Conservation (phyloP, 1,140 invertebrate species). For the Drosophila miranda region DNA sequence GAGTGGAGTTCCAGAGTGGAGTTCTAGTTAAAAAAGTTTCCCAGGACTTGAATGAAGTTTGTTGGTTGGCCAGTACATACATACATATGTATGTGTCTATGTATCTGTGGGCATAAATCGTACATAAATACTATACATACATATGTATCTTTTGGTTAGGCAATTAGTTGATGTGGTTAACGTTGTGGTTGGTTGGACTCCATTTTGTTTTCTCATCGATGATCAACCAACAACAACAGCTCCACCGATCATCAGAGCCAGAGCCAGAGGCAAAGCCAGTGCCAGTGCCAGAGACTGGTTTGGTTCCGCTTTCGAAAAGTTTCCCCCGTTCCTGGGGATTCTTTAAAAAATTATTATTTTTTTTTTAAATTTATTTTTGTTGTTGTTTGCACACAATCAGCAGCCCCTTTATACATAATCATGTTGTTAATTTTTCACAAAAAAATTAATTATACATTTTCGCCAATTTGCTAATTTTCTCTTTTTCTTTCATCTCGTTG, state of each 20-base stretch:
- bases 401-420: slow-evolving; percentile 16
- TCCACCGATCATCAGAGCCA: too few species aligned
- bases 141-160: slow-evolving; percentile 32
- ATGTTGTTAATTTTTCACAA: slow-evolving; percentile 26
- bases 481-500: slow-evolving; percentile 65
- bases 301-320: slow-evolving; percentile 77
- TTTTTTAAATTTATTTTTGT: slow-evolving; percentile 12
- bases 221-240: slow-evolving; percentile 33
- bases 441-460: slow-evolving; percentile 68
- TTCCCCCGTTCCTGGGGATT: slow-evolving; percentile 50
- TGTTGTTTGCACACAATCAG: slow-evolving; percentile 12
- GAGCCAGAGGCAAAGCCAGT: background rate
- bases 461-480: slow-evolving; percentile 75
- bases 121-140: background rate
- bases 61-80: too few species aligned
- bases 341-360: slow-evolving; percentile 34
- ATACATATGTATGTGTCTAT: too few species aligned
- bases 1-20: background rate
- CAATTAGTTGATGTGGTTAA: slow-evolving; percentile 45
- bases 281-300: slow-evolving; percentile 50
- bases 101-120: background rate
- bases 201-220: slow-evolving; percentile 54
- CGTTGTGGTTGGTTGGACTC: slow-evolving; percentile 31
- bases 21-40: slow-evolving; percentile 7
- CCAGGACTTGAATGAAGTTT: background rate